Evolutionary conservation across 2,113 vertebrate species (phyloP).

Genomic region (Hippocampus comes): DNA sequence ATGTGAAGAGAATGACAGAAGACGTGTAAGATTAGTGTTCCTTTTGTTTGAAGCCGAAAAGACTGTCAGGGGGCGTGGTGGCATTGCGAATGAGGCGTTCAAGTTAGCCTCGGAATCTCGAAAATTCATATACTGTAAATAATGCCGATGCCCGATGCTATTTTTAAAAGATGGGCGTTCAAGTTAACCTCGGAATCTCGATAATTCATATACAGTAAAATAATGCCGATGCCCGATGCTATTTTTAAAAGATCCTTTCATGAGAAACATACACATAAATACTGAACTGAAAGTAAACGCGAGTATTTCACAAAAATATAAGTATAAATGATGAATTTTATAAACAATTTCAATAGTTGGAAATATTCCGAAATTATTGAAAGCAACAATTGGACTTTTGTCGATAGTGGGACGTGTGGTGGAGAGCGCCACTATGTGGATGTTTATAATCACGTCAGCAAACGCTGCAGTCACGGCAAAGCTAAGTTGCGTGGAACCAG

Average conservation of each 20-base stretch:
- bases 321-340: background rate
- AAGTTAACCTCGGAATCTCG: conserved; percentile 20
- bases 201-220: background rate
- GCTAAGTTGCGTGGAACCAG: background rate
- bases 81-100: conserved; percentile 33
- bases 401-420: background rate
- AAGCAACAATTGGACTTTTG: conserved; percentile 8
- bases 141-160: background rate
- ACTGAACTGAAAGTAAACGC: too few relatives aligned
- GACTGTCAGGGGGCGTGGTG: conserved; percentile 42
- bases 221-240: background rate
- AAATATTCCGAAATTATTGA: background rate
- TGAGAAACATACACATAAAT: background rate
- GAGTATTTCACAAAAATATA: background rate
- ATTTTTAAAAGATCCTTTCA: background rate
- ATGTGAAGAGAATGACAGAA: background rate
- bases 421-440: conserved; percentile 52
- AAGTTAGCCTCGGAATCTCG: conserved; percentile 20
- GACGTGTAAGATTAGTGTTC: background rate
- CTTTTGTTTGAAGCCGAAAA: conserved; percentile 34
- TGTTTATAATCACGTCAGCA: background rate
- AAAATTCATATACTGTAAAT: background rate
- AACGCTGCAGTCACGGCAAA: background rate
- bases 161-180: conserved; percentile 31
- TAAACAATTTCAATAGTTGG: background rate